Percentiles rank a stretch among this genome's conserved stretches.
Evolutionary conservation across 2,113 vertebrate species (phyloP).

Genomic region (Rhinoderma darwinii): DNA sequence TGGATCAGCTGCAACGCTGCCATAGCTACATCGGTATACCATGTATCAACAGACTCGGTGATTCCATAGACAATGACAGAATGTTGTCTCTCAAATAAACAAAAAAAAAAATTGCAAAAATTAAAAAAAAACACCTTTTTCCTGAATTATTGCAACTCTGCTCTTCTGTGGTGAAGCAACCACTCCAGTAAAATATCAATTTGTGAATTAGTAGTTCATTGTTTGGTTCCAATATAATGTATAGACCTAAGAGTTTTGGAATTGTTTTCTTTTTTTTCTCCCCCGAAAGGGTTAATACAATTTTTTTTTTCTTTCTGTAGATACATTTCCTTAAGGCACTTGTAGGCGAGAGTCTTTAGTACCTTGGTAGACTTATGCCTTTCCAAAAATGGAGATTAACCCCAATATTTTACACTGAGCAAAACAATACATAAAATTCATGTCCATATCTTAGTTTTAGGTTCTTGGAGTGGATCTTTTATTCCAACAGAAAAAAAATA

Average conservation of each 20-base stretch:
- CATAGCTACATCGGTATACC: conserved; percentile 63
- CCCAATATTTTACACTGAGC: conserved; percentile 27
- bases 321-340: background rate
- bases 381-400: background rate
- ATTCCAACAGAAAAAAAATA: conserved; percentile 61
- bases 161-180: conserved; percentile 67
- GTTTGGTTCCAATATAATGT: background rate
- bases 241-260: background rate
- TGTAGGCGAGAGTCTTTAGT: background rate
- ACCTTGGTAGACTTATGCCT: conserved; percentile 11
- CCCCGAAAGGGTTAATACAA: background rate
- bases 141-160: conserved; percentile 66
- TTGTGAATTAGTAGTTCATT: conserved; percentile 62
- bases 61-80: conserved; percentile 18
- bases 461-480: conserved; percentile 76
- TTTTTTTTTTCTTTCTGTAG: conserved; percentile 26
- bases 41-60: conserved; percentile 23
- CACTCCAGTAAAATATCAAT: conserved; percentile 69
- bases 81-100: conserved; percentile 2
- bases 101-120: background rate
- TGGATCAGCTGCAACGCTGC: background rate
- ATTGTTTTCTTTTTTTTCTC: background rate
- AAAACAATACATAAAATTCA: background rate
- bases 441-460: conserved; percentile 56
- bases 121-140: conserved; percentile 10